Evolutionary conservation across 1,140 invertebrate species (phyloP), one percentile per base, ranked within the genome.

Genomic region (Vollenhovia emeryi): DNA sequence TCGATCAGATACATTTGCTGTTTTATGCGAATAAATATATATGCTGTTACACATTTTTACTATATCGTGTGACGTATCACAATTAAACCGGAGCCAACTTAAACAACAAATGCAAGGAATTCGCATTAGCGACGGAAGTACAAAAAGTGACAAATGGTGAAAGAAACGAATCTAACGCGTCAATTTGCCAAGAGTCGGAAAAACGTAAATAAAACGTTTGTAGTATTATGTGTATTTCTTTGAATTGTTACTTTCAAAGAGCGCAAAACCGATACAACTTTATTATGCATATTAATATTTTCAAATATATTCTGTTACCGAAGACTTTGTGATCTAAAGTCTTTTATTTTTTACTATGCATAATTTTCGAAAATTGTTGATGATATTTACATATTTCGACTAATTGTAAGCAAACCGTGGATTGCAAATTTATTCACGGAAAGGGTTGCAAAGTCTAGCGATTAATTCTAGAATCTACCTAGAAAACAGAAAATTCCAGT

Each of bases 41-140:
- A 62, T 13, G 6, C 30, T 8, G n/a, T 24, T 18, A 13, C 6
- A 55, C 15, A 55, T 15, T 33, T 64, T 50, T 30, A 48, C 9
- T 36, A 59, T 5, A 30, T 27, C 5, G 27, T n/a, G 24, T 15
- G 55, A 24, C 30, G 7, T 8, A 24, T 36, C 27, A 7, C 59
- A 78, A 78, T 78, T 78, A 64, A 21, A 7, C 13, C 43, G 13
- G 18, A 57, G 55, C 45, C 40, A 27, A 21, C 3, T 36, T 36
- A 33, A 9, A 48, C 62, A 27, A 76, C n/a, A 50, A 76, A 36
- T 62, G n/a, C 30, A 27, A 21, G 30, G 24, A 8, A 55, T 55
- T 69, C 45, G 15, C 62, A 62, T 78, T 64, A 78, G 27, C 75
- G 74, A 62, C 57, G 74, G 27, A 64, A 64, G 3, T 78, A 8